Percentiles rank a stretch among this genome's conserved stretches.
Evolutionary conservation across 1,140 invertebrate species (phyloP).

Genomic region (Drosophila lini): DNA sequence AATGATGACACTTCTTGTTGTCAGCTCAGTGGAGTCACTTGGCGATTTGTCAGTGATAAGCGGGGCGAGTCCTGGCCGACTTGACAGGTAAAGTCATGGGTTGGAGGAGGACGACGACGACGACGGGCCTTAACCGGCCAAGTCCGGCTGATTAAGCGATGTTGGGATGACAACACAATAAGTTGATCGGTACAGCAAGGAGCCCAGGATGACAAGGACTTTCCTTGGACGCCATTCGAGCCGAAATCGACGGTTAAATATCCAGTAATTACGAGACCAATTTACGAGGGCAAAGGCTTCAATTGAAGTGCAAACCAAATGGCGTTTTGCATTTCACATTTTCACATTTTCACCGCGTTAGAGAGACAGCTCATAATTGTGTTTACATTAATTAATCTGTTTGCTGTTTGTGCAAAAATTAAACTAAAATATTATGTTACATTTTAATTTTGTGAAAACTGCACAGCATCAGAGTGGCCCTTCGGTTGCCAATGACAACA

Average conservation of each 20-base stretch:
- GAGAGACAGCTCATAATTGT: slow-evolving; percentile 3
- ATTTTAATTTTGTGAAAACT: not conserved
- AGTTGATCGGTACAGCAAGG: slow-evolving; percentile 28
- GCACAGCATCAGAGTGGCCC: too few species aligned
- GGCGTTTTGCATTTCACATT: not conserved
- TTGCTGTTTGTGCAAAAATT: slow-evolving; percentile 8
- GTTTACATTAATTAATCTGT: slow-evolving; percentile 21
- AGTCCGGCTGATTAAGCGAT: slow-evolving; percentile 48
- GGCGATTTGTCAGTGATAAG: slow-evolving; percentile 74
- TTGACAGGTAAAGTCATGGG: slow-evolving; percentile 48
- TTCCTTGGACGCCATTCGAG: not conserved
- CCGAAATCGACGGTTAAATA: slow-evolving; percentile 13
- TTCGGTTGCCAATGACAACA: not conserved
- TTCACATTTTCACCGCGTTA: not conserved
- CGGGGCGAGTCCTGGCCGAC: slow-evolving; percentile 9
- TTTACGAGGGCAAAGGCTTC: slow-evolving; percentile 1
- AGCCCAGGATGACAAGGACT: slow-evolving; percentile 9
- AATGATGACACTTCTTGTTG: slow-evolving; percentile 79
- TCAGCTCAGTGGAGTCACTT: slow-evolving; percentile 60
- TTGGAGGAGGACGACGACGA: not conserved
- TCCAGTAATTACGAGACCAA: slow-evolving; percentile 5
- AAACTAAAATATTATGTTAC: slow-evolving; percentile 18
- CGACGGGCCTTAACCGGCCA: not conserved
- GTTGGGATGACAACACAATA: slow-evolving; percentile 28
- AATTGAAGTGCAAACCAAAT: slow-evolving; percentile 4